Evolutionary conservation across 2,888 invertebrate species (phyloP).

Genomic region (Sinohyriopsis cumingii): DNA sequence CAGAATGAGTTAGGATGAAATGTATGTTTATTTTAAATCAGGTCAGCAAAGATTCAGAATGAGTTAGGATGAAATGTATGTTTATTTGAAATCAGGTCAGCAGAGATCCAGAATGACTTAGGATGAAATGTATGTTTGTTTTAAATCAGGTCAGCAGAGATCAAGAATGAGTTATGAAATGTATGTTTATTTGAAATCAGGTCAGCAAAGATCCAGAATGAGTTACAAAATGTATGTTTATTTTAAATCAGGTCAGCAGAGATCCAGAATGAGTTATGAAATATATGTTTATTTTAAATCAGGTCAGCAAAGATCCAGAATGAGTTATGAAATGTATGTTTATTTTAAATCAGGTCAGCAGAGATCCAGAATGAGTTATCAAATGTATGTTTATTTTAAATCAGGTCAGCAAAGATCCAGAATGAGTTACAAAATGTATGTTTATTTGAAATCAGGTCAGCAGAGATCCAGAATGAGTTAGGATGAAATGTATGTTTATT

Average conservation of each 20-base stretch:
- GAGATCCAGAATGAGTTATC: conserved; percentile 96
- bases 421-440: no score
- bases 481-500: no score
- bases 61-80: no score
- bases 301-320: conserved; percentile 95
- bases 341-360: conserved; percentile 86
- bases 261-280: conserved; percentile 98
- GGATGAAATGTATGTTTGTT: no score
- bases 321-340: no score
- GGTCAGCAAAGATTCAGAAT: conserved; percentile 96
- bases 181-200: no score
- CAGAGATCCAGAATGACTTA: conserved; percentile 97
- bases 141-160: conserved; percentile 86
- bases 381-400: no score
- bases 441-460: conserved; percentile 82
- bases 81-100: conserved; percentile 82
- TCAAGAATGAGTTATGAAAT: no score
- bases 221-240: no score
- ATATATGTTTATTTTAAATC: no score
- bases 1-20: no score
- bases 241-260: conserved; percentile 85
- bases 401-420: conserved; percentile 93
- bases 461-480: conserved; percentile 97
- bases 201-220: conserved; percentile 96
- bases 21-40: no score